phyloP scores from a whole-genome alignment of 1,140 invertebrate genomes.

The Rhagoletis zephyria region DNA sequence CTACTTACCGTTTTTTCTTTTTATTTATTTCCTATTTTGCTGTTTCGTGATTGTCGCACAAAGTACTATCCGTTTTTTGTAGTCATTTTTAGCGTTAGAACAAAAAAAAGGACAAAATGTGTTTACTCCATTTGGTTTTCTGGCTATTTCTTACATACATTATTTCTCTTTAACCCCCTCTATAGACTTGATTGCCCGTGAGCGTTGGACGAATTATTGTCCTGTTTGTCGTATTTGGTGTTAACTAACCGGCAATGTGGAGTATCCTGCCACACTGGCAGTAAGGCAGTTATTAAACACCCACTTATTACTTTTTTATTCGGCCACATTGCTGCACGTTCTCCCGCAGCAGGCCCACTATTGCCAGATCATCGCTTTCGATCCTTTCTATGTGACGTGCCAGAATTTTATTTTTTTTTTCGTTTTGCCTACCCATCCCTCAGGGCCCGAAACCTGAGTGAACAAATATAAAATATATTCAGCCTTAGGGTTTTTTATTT shows the following conservation, averaged over 20 bases:
- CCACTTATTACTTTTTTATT: conserved; percentile 23
- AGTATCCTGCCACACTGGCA: background rate
- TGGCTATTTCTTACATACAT: background rate
- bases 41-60: background rate
- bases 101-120: background rate
- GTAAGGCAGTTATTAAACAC: conserved; percentile 20
- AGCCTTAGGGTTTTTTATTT: background rate
- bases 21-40: background rate
- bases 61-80: background rate
- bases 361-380: background rate
- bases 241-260: conserved; percentile 18
- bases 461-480: background rate
- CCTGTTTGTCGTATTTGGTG: background rate
- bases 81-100: background rate
- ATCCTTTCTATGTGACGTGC: background rate
- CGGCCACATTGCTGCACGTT: background rate
- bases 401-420: background rate
- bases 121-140: background rate
- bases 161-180: background rate
- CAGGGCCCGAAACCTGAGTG: background rate
- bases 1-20: too few relatives aligned
- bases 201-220: background rate
- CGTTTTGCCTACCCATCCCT: background rate
- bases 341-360: background rate
- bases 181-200: background rate